Evolutionary conservation across 2,888 invertebrate species (phyloP).

Genomic region (Drosophila koepferae): DNA sequence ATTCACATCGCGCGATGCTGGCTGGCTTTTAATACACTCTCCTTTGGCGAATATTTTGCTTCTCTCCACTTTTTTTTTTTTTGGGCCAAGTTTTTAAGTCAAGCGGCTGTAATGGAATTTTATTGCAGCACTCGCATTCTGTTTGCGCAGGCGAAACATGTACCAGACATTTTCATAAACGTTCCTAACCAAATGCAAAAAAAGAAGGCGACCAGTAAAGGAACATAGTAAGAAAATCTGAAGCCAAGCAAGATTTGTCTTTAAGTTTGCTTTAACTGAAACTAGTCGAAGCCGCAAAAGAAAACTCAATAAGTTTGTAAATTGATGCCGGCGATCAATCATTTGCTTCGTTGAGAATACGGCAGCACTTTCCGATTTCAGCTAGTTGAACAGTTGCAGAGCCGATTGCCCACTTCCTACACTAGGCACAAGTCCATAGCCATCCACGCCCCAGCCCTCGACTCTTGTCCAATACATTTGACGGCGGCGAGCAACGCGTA

Average conservation of each 20-base stretch:
- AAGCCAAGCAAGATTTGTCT: slow-evolving; percentile 16
- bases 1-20: slow-evolving; percentile 63
- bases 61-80: slow-evolving; percentile 39
- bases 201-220: not conserved
- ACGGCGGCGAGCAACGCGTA: slow-evolving; percentile 47
- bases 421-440: not conserved
- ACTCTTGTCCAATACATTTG: slow-evolving; percentile 20
- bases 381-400: slow-evolving; percentile 8
- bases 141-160: slow-evolving; percentile 75
- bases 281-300: slow-evolving; percentile 53
- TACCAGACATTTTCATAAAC: slow-evolving; percentile 77
- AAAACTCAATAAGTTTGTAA: slow-evolving; percentile 66
- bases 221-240: slow-evolving; percentile 12
- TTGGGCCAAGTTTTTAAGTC: slow-evolving; percentile 76
- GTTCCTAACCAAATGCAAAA: slow-evolving; percentile 35
- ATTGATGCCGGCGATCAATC: slow-evolving; percentile 80
- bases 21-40: slow-evolving; percentile 75
- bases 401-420: not conserved
- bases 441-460: too few relatives aligned
- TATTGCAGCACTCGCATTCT: slow-evolving; percentile 76
- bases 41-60: slow-evolving; percentile 26
- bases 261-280: slow-evolving; percentile 47
- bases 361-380: slow-evolving; percentile 61
- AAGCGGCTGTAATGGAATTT: slow-evolving; percentile 77
- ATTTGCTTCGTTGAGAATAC: slow-evolving; percentile 55